A percentile compares a stretch with the other conserved stretches of the same genome.
phyloP scores from a whole-genome alignment of 2,888 invertebrate species.

The Stenolophus ochropezus region DNA sequence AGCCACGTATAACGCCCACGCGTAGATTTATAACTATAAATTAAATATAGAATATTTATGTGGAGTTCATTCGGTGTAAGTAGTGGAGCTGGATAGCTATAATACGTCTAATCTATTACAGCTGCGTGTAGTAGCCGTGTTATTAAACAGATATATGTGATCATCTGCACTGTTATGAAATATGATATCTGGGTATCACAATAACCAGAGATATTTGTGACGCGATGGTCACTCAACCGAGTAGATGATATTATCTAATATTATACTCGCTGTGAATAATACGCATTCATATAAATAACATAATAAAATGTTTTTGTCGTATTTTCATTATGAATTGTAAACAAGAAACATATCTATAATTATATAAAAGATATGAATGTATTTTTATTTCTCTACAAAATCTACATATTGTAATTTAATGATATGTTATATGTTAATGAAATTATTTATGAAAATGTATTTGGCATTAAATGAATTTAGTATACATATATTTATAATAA shows the following conservation, averaged over 20 bases:
- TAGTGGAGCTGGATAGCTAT: neutral
- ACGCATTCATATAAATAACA: neutral
- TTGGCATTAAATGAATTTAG: no score
- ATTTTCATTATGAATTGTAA: neutral
- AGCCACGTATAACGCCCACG: neutral
- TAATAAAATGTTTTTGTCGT: neutral
- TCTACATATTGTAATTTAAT: no score
- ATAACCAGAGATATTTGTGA: slow-evolving; percentile 3
- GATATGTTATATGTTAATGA: no score
- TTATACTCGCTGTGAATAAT: neutral
- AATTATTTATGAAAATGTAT: no score
- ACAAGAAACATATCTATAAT: neutral
- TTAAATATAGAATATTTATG: neutral
- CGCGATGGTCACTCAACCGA: neutral
- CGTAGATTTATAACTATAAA: neutral
- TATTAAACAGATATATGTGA: slow-evolving; percentile 35
- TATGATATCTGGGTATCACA: slow-evolving; percentile 31
- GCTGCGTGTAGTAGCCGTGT: slow-evolving; percentile 5
- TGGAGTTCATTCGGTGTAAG: neutral
- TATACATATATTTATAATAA: no score
- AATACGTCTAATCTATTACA: slow-evolving; percentile 10
- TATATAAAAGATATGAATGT: neutral
- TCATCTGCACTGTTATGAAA: slow-evolving; percentile 18
- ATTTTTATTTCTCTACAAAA: neutral
- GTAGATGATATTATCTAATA: neutral